phyloP scores from a whole-genome alignment of 2,113 vertebrate genomes.

The Heloderma charlesbogerti region DNA sequence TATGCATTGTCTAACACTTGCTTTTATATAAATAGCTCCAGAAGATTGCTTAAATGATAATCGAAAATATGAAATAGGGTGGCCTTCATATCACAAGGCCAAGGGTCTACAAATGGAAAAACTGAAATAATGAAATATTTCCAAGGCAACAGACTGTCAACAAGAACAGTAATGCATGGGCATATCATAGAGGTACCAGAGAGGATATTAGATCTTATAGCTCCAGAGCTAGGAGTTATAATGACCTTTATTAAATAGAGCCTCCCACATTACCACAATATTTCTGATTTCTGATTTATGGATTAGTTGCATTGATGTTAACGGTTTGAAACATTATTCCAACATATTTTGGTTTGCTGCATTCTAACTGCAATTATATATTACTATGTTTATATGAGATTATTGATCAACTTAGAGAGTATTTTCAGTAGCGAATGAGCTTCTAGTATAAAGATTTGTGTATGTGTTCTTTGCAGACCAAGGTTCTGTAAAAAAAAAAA shows the following conservation, averaged over 20 bases:
- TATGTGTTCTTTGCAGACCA: slow-evolving; percentile 43
- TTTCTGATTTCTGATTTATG: slow-evolving; percentile 77
- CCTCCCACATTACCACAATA: slow-evolving; percentile 73
- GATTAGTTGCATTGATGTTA: slow-evolving; percentile 67
- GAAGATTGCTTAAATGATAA: slow-evolving; percentile 88
- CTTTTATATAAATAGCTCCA: slow-evolving; percentile 86
- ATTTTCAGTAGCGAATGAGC: slow-evolving; percentile 58
- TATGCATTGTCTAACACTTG: slow-evolving; percentile 82
- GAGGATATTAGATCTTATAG: slow-evolving; percentile 82
- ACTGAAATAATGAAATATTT: slow-evolving; percentile 90
- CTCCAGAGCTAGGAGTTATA: slow-evolving; percentile 78
- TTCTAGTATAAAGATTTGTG: slow-evolving; percentile 62
- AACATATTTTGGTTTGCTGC: slow-evolving; percentile 74
- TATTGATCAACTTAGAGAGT: slow-evolving; percentile 65
- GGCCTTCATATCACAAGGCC: slow-evolving; percentile 86
- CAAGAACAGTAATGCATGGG: slow-evolving; percentile 85
- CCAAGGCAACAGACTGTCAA: slow-evolving; percentile 88
- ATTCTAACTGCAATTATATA: slow-evolving; percentile 67
- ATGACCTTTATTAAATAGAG: slow-evolving; percentile 82
- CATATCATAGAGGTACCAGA: slow-evolving; percentile 81
- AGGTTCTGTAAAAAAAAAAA: slow-evolving; percentile 40
- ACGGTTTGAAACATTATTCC: slow-evolving; percentile 63
- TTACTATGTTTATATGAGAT: slow-evolving; percentile 67
- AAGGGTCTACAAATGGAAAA: slow-evolving; percentile 89
- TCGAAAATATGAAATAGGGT: slow-evolving; percentile 87